Base-by-base conservation (phyloP, 2,888 invertebrate species). In the Vanessa cardui region DNA sequence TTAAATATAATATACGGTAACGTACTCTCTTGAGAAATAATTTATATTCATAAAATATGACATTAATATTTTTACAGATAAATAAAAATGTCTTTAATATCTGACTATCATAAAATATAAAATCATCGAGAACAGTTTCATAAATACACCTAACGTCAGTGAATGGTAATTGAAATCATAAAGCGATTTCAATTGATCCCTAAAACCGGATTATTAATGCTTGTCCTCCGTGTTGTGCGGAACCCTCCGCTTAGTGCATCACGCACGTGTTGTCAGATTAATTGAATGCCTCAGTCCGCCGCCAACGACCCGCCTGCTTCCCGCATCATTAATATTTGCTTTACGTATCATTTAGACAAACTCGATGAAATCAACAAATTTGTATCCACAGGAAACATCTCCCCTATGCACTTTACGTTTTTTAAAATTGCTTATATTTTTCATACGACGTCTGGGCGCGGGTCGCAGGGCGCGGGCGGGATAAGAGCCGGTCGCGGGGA, bases 191-290 rank as follows among this genome's bases (percentile, higher is more conserved):
- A 73, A 77, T 75, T 79, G 81, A 75, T 84, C 83, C 85, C 84
- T 87, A 85, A 39, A 85, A 83, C 82, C 66, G 84, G 78, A 81
- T 86, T 83, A 85, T 77, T 80, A 31, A 44, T 18, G 60, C 45
- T 72, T 72, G 72, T 80, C 76, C 64, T 73, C 74, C 78, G 60
- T 62, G 68, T 66, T 64, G 66, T 68, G 68, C 66, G 66, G 64
- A 68, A 70, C 70, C 70, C 67, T 70, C 71, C 66, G 49, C 62
- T 62, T 62, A 83, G 84, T 84, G 87, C 86, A 87, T 84, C 82
- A 86, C 88, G 88, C 90, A 90, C 90, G 91, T 92, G 90, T 88
- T 87, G 84, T 78, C 83, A 79, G 85, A 84, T 86, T 89, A 90
- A 90, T 89, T 90, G 88, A 87, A 88, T 87, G 84, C 83, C 83